Evolutionary conservation across 2,113 vertebrate species (phyloP).

Genomic region (Perca schrenkii): DNA sequence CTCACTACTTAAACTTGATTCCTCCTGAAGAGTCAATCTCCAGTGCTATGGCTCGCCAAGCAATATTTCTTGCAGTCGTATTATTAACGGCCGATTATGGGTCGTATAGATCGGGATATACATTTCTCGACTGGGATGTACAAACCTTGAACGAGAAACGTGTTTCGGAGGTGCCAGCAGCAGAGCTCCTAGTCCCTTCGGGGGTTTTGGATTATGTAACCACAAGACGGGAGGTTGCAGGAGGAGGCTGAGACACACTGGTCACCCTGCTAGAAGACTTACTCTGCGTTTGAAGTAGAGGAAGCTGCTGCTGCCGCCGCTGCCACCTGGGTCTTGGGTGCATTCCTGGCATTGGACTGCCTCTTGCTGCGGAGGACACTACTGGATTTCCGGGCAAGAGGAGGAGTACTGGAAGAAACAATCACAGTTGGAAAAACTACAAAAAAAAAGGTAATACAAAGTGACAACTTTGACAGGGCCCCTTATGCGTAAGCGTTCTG

Average conservation of each 20-base stretch:
- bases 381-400: not conserved
- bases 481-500: not conserved
- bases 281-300: constrained; percentile 42
- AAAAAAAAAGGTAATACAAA: not conserved
- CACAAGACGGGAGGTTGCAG: not conserved
- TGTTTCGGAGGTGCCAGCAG: not conserved
- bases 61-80: no score
- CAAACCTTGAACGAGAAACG: no score
- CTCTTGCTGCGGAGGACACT: not conserved
- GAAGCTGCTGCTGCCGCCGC: not conserved
- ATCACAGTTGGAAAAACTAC: not conserved
- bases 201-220: no score
- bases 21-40: no score
- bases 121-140: no score
- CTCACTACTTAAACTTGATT: no score
- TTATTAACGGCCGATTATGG: no score
- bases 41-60: no score
- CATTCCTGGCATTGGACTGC: not conserved
- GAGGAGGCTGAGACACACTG: not conserved
- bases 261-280: constrained; percentile 12
- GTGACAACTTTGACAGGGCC: not conserved
- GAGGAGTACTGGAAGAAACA: constrained; percentile 31
- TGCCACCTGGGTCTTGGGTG: not conserved
- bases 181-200: not conserved
- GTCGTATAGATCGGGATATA: no score